These are phyloP conservation scores for Salvelinus sp. DNA, from an alignment of 2,113 vertebrate genomes.

Conservation along the genomic window DNA sequence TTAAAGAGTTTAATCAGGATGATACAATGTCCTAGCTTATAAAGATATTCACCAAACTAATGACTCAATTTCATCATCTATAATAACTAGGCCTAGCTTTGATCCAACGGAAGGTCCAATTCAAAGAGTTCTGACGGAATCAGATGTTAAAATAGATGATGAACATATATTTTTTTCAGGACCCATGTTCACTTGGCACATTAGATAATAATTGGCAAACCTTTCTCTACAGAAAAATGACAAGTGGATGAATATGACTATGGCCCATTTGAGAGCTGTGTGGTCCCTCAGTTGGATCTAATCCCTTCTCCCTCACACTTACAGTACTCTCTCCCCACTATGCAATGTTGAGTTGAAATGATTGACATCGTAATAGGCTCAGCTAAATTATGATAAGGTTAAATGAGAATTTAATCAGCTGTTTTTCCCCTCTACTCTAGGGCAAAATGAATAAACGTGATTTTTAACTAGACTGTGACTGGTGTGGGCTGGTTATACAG, in stretches of 20 bases:
- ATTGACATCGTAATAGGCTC: conserved; percentile 74
- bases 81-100: too few relatives aligned
- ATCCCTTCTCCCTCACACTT: conserved; percentile 32
- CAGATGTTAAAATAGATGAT: too few relatives aligned
- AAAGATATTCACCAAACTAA: too few relatives aligned
- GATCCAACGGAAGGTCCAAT: too few relatives aligned
- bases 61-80: too few relatives aligned
- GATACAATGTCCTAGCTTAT: too few relatives aligned
- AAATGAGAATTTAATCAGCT: conserved; percentile 78
- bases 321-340: conserved; percentile 25
- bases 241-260: not conserved
- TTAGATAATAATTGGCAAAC: not conserved
- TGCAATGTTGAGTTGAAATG: conserved; percentile 58
- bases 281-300: conserved; percentile 28
- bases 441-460: conserved; percentile 73
- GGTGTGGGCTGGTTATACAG: conserved; percentile 53
- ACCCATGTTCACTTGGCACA: not conserved
- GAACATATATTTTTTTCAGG: too few relatives aligned
- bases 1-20: too few relatives aligned
- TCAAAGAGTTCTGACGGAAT: too few relatives aligned
- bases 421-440: conserved; percentile 49
- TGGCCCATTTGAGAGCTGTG: conserved; percentile 11
- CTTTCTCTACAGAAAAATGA: not conserved
- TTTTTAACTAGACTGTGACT: conserved; percentile 43
- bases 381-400: conserved; percentile 75